phyloP scores from a whole-genome alignment of 2,888 invertebrate genomes.

The Drosophila flavopinicola region DNA sequence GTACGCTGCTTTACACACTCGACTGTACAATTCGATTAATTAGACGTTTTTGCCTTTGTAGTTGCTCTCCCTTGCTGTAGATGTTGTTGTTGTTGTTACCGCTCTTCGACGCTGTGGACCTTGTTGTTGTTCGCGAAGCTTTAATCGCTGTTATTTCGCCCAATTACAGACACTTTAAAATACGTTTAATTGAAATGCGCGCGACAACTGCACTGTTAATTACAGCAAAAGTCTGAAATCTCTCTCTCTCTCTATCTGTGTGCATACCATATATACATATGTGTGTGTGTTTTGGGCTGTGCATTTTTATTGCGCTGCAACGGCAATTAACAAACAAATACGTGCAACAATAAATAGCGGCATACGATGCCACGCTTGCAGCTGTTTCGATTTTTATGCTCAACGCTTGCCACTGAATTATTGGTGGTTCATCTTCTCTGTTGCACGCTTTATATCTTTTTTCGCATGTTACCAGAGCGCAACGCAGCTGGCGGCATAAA shows the following conservation, averaged over 20 bases:
- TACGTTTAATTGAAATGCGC: constrained; percentile 54
- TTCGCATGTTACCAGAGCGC: constrained; percentile 13
- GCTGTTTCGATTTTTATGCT: constrained; percentile 73
- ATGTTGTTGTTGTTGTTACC: constrained; percentile 10
- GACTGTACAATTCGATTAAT: constrained; percentile 68
- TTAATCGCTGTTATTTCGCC: constrained; percentile 21
- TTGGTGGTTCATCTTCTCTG: constrained; percentile 68
- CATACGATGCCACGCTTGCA: constrained; percentile 53
- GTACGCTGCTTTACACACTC: constrained; percentile 44
- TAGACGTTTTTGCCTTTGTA: constrained; percentile 52
- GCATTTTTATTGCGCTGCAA: constrained; percentile 65
- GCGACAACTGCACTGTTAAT: constrained; percentile 54
- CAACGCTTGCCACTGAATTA: constrained; percentile 70
- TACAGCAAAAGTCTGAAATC: constrained; percentile 43
- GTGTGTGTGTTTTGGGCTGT: constrained; percentile 10
- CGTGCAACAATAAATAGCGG: constrained; percentile 66
- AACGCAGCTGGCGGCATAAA: constrained; percentile 72
- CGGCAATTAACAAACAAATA: constrained; percentile 76
- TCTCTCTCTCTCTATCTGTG: background rate
- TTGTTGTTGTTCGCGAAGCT: constrained; percentile 5
- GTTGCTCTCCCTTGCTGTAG: constrained; percentile 2
- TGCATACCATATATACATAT: background rate
- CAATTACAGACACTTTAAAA: constrained; percentile 45
- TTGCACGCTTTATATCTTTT: constrained; percentile 22
- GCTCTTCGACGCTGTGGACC: background rate